A percentile compares a stretch with the other conserved stretches of the same genome.
Evolutionary conservation across 2,113 vertebrate species (phyloP).

Genomic region (Aplodontia rufa): DNA sequence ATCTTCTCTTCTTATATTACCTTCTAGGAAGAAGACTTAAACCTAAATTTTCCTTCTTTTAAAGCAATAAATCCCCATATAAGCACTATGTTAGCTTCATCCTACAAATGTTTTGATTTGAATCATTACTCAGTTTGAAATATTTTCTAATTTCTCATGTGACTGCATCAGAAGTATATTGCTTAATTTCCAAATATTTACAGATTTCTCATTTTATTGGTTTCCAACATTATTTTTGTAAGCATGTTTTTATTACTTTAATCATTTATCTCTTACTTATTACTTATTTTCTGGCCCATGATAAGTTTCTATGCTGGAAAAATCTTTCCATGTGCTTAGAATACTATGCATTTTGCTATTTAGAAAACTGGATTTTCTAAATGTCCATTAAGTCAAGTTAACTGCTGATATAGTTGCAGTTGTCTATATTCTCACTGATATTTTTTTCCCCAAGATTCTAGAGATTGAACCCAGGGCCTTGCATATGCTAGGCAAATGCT

Average conservation of each 20-base stretch:
- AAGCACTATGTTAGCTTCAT: no score
- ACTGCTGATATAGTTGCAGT: background rate
- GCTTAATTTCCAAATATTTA: background rate
- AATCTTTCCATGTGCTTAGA: background rate
- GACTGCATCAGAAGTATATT: background rate
- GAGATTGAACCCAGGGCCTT: no score
- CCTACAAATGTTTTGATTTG: no score
- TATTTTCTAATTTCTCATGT: background rate
- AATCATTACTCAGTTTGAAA: no score
- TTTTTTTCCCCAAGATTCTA: background rate
- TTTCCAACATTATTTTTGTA: background rate
- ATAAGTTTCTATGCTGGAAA: background rate
- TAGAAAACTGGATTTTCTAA: background rate
- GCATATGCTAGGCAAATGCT: no score
- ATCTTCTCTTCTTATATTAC: background rate
- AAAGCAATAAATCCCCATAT: no score
- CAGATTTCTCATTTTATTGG: background rate
- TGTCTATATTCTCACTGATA: background rate
- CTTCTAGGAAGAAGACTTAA: background rate
- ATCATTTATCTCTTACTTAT: background rate
- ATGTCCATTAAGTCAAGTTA: background rate
- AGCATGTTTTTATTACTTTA: background rate
- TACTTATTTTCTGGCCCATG: background rate
- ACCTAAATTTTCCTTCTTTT: background rate
- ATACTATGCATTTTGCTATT: background rate